Conservation (phyloP, 2,888 invertebrate genomes). For the Trachelus iudaicus region DNA sequence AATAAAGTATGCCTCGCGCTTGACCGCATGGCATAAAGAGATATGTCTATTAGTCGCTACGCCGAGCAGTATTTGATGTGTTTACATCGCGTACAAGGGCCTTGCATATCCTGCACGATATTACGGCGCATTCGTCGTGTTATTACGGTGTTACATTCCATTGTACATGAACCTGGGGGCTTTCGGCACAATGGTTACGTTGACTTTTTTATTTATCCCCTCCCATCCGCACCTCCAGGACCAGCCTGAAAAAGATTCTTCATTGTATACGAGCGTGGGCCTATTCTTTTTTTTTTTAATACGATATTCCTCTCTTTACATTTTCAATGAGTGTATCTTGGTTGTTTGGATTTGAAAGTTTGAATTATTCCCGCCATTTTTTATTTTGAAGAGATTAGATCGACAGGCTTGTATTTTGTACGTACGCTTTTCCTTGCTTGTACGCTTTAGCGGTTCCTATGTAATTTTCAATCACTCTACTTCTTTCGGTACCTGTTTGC, state of each 20-base stretch:
- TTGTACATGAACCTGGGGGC: conserved; percentile 38
- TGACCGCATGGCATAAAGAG: conserved; percentile 22
- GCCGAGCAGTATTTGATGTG: conserved; percentile 24
- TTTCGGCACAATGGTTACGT: conserved; percentile 34
- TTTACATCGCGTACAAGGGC: conserved; percentile 26
- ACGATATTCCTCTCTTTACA: background rate
- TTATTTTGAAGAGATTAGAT: background rate
- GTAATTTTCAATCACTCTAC: background rate
- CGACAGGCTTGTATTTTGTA: background rate
- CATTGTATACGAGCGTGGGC: background rate
- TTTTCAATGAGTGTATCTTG: background rate
- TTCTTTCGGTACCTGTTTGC: background rate
- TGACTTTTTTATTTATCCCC: conserved; percentile 12
- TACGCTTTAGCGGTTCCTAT: background rate
- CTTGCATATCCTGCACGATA: conserved; percentile 33
- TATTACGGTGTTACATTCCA: conserved; percentile 48
- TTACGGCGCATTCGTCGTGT: conserved; percentile 40
- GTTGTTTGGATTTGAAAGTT: background rate
- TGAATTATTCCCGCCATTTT: no score
- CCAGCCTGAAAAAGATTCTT: background rate
- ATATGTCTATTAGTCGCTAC: conserved; percentile 34
- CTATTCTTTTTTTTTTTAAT: background rate
- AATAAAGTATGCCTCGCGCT: conserved; percentile 3
- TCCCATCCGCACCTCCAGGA: background rate
- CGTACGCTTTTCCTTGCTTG: background rate